Base-by-base conservation (phyloP, 2,113 vertebrate genomes). In the Sinocyclocheilus anshuiensis region DNA sequence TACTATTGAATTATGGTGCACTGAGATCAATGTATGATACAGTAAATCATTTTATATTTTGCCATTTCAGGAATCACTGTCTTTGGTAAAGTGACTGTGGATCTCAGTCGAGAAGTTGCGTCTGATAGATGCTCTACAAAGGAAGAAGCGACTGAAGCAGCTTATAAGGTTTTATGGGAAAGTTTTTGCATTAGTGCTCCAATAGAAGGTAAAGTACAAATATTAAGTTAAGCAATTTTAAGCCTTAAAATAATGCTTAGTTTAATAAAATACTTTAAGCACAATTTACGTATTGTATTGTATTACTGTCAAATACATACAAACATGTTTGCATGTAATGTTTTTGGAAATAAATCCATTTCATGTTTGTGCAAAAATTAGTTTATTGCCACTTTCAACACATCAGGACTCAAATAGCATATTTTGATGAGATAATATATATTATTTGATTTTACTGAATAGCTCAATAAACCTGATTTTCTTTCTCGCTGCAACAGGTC, bases 101-200 rank as follows among this genome's bases (percentile, higher is more conserved):
- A 50, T 20, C 63, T 89, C 4, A 22, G 82, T 36, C 78, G 33
- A 71, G 83, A 87, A 16, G 22, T 87, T 26, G 8, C 1, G 1
- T 87, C 83, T 78, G 86, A 78, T 78, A 22, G 8, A 36, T 83
- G 61, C 45, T n/a, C 4, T 85, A 45, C 3, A 63, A 9, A 78
- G 4, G 39, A 82, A 0, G 83, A 89, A 78, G 83, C 88, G 4
- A 36, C 13, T 65, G 86, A 89, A 87, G 87, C 83, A 8, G 88
- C 83, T 26, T 89, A 87, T 26, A 82, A 59, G 13, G 71, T 77
- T 85, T 57, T 89, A 63, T 75, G 72, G 16, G 33, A 24, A 65
- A 42, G 55, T 3, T 89, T 89, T 78, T 7, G 33, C 55, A 33
- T 65, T 11, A 65, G 55, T 22, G 20, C 4, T 33, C 33, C 29